These are phyloP conservation scores for Gallirallus australis DNA, from an alignment of 2,797 vertebrate species.

Conservation along the genomic window DNA sequence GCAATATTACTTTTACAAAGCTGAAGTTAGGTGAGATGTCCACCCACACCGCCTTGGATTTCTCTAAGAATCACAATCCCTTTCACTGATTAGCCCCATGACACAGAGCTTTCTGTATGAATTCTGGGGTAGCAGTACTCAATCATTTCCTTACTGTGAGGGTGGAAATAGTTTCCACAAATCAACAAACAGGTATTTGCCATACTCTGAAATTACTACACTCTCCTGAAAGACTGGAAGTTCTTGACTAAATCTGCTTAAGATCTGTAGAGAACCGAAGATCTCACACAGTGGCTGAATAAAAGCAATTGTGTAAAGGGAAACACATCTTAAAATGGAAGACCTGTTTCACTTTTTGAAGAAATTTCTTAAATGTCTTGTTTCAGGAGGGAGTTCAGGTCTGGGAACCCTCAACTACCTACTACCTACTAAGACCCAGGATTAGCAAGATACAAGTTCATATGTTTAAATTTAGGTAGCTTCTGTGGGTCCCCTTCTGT, in stretches of 20 bases:
- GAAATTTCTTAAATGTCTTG: background rate
- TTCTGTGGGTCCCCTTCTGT: background rate
- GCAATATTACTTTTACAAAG: background rate
- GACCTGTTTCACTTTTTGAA: background rate
- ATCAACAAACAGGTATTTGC: background rate
- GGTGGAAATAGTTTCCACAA: background rate
- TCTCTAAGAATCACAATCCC: background rate
- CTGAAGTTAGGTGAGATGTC: background rate
- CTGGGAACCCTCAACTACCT: background rate
- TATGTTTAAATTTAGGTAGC: background rate
- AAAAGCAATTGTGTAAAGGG: background rate
- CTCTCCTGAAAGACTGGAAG: background rate
- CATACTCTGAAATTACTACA: background rate
- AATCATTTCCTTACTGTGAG: background rate
- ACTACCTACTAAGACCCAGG: background rate
- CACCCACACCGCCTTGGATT: background rate
- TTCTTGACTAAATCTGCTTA: background rate
- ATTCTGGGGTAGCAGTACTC: background rate
- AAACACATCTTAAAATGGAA: background rate
- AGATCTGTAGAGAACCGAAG: background rate
- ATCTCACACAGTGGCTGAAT: background rate
- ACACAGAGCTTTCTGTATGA: background rate
- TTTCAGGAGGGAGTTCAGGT: background rate
- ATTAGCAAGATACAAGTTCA: background rate
- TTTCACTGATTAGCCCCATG: background rate